A percentile compares a stretch with the other conserved stretches of the same genome.
These are phyloP conservation scores for Sinodicranocentrus sp. DNA, from an alignment of 2,888 invertebrate genomes.

Conservation along the genomic window DNA sequence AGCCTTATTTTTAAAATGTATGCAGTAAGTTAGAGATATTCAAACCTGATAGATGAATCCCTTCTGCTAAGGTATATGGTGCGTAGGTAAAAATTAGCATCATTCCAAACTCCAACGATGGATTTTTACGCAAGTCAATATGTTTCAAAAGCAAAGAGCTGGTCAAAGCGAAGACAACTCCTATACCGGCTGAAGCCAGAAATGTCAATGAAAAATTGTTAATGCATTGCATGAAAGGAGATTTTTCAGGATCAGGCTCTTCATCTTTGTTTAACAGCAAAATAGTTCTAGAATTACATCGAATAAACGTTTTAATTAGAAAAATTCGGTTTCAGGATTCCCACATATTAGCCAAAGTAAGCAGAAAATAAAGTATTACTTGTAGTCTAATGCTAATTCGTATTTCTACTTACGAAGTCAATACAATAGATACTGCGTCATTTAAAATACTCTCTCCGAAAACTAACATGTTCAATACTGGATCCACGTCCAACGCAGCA, in stretches of 20 bases:
- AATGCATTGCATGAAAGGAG: constrained; percentile 90
- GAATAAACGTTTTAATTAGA: background rate
- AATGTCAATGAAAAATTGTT: constrained; percentile 96
- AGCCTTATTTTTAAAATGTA: too few species aligned
- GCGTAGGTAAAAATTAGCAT: constrained; percentile 99
- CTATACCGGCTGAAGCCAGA: constrained; percentile 98
- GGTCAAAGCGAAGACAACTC: constrained; percentile 94
- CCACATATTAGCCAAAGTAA: background rate
- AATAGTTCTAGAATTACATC: constrained; percentile 76
- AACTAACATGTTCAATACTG: constrained; percentile 99
- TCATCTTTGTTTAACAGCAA: constrained; percentile 75
- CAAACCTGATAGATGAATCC: constrained; percentile 93
- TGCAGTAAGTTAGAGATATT: constrained; percentile 13
- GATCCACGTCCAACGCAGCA: constrained; percentile 97
- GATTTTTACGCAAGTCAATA: constrained; percentile 97
- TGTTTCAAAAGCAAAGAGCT: constrained; percentile 96
- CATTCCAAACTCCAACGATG: constrained; percentile 98
- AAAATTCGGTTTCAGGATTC: background rate
- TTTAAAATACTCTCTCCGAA: constrained; percentile 98
- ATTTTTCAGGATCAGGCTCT: constrained; percentile 81
- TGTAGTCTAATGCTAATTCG: too few species aligned
- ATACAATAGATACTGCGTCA: constrained; percentile 98
- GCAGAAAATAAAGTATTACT: background rate
- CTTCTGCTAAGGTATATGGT: constrained; percentile 98
- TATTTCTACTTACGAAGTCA: constrained; percentile 87